Percentiles rank a stretch among this genome's conserved stretches.
These are phyloP conservation scores for Scolopax mira DNA, from an alignment of 2,113 vertebrate genomes.

Conservation along the genomic window DNA sequence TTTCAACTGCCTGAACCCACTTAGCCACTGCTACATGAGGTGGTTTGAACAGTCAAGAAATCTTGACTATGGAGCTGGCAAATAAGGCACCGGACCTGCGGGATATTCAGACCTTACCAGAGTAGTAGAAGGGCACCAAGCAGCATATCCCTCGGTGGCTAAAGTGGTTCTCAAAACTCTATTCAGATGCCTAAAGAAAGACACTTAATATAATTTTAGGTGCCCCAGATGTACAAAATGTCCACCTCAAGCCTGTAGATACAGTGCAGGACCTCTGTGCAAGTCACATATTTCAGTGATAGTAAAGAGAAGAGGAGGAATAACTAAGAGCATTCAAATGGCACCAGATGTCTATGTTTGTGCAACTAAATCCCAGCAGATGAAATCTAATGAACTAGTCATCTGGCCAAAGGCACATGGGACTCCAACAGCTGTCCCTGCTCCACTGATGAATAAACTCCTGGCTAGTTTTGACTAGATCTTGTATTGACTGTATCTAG, in stretches of 20 bases:
- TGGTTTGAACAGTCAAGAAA: background rate
- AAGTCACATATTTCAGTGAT: background rate
- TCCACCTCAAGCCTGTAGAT: background rate
- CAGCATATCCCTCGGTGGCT: background rate
- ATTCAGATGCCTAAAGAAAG: background rate
- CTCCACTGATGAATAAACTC: background rate
- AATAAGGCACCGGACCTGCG: fast-evolving
- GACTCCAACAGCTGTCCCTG: background rate
- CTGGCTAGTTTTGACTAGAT: background rate
- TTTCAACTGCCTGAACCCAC: background rate
- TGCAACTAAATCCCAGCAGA: slow-evolving; percentile 13
- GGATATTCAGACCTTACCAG: background rate
- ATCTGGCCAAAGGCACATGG: background rate
- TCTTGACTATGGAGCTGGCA: background rate
- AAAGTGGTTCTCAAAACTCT: background rate
- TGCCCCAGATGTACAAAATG: background rate
- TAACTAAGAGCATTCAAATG: slow-evolving; percentile 2
- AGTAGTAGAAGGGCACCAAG: background rate
- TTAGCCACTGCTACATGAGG: background rate
- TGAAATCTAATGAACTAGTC: slow-evolving; percentile 34
- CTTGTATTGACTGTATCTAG: background rate
- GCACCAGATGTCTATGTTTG: slow-evolving; percentile 39
- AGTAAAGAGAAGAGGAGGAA: background rate
- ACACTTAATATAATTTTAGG: background rate
- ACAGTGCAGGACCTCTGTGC: background rate